Conservation (phyloP, 2,888 invertebrate species). For the Ennomos quercinarius region DNA sequence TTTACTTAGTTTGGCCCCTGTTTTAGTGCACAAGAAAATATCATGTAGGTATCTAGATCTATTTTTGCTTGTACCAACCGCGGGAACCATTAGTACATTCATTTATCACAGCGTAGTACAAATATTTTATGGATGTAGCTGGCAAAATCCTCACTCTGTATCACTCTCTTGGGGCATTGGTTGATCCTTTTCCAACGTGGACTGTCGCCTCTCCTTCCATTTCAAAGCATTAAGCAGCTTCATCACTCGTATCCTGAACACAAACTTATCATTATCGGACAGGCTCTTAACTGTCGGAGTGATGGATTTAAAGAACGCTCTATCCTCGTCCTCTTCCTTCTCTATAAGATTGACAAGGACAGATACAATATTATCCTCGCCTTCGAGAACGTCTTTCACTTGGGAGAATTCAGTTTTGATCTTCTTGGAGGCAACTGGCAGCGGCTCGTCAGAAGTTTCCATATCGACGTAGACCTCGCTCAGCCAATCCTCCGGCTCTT, state of each 20-base stretch:
- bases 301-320: slow-evolving; percentile 70
- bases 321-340: slow-evolving; percentile 71
- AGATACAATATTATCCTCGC: slow-evolving; percentile 51
- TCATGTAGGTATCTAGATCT: too few relatives aligned
- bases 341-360: slow-evolving; percentile 61
- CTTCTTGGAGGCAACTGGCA: slow-evolving; percentile 40
- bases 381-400: slow-evolving; percentile 37
- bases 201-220: slow-evolving; percentile 44
- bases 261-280: slow-evolving; percentile 58
- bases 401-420: slow-evolving; percentile 42
- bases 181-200: slow-evolving; percentile 36
- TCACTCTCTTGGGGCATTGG: slow-evolving; percentile 42
- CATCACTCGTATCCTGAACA: slow-evolving; percentile 68
- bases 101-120: too few relatives aligned
- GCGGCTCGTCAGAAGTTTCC: slow-evolving; percentile 41
- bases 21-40: too few relatives aligned
- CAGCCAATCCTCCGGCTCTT: slow-evolving; percentile 55
- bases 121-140: too few relatives aligned
- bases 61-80: too few relatives aligned
- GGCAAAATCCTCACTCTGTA: slow-evolving; percentile 38
- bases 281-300: slow-evolving; percentile 63
- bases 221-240: slow-evolving; percentile 57
- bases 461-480: slow-evolving; percentile 57
- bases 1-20: too few relatives aligned
- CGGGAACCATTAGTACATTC: too few relatives aligned